Evolutionary conservation across 2,888 invertebrate genomes (phyloP).

Genomic region (Drosophila mercatorum): DNA sequence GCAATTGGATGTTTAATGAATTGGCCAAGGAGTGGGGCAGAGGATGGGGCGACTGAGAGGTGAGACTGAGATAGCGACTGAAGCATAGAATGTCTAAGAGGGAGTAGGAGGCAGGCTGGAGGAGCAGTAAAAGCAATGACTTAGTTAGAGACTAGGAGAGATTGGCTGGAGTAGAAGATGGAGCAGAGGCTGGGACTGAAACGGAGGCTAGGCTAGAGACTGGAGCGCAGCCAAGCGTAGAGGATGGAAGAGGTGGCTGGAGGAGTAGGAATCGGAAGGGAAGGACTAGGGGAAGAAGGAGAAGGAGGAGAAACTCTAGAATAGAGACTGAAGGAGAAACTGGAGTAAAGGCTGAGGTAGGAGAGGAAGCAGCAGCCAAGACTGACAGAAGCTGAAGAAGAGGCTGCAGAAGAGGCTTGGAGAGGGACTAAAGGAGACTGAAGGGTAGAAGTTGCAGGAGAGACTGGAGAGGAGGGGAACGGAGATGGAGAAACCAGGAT

Average conservation of each 20-base stretch:
- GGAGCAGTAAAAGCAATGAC: conserved; percentile 1
- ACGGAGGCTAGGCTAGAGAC: background rate
- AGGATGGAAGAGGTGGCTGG: background rate
- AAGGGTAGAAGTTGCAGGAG: no score
- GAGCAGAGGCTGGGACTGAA: background rate
- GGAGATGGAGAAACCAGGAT: background rate
- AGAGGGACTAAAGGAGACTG: no score
- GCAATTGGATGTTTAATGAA: conserved; percentile 76
- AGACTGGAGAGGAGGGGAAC: background rate
- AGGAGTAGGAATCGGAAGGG: background rate
- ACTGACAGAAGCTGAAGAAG: background rate
- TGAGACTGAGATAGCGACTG: background rate
- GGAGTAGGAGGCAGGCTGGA: background rate
- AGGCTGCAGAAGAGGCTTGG: background rate
- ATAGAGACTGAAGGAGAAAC: background rate
- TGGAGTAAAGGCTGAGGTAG: background rate
- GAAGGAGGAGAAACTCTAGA: background rate
- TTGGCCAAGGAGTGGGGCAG: conserved; percentile 30
- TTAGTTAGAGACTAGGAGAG: conserved; percentile 3
- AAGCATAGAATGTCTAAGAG: background rate
- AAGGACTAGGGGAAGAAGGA: background rate
- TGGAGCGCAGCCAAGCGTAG: background rate
- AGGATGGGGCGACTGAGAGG: background rate
- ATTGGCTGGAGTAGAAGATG: background rate
- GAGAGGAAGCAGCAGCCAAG: background rate